Percentiles rank a stretch among this genome's conserved stretches.
These are phyloP conservation scores for Zoroaster sp. DNA, from an alignment of 53 echinoderm and acorn worm species.

Conservation along the genomic window DNA sequence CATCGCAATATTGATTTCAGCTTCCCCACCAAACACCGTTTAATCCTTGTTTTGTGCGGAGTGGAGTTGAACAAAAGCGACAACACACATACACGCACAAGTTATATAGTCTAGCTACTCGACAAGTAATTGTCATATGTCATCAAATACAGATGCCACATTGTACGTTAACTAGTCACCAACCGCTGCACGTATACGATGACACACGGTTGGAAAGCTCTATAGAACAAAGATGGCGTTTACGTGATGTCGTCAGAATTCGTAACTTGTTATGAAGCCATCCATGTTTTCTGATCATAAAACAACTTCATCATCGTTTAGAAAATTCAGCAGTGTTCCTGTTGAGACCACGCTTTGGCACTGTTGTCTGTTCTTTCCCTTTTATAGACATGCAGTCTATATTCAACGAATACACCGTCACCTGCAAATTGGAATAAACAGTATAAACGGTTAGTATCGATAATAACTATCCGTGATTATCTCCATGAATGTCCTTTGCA, in stretches of 20 bases:
- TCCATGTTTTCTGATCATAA: not conserved
- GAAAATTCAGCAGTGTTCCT: too few relatives aligned
- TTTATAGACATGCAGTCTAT: too few relatives aligned
- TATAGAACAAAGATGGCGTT: not conserved
- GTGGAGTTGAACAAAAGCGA: not conserved
- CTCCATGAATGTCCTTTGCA: too few relatives aligned
- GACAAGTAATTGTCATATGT: not conserved
- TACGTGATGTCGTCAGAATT: not conserved
- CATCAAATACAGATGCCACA: not conserved
- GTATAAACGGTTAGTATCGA: too few relatives aligned
- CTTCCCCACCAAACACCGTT: not conserved
- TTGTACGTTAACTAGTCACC: too few relatives aligned
- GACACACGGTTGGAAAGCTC: not conserved
- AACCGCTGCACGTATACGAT: not conserved
- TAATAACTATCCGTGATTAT: too few relatives aligned
- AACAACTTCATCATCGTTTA: not conserved
- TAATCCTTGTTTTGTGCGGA: not conserved
- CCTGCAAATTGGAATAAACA: too few relatives aligned
- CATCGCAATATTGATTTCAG: not conserved
- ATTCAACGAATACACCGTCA: not conserved
- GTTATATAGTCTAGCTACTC: not conserved
- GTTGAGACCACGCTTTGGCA: too few relatives aligned
- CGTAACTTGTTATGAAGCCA: not conserved
- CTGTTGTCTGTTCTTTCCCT: too few relatives aligned
- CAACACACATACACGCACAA: not conserved